phyloP scores from a whole-genome alignment of 2,797 vertebrate species.

The Anguilla anguilla region DNA sequence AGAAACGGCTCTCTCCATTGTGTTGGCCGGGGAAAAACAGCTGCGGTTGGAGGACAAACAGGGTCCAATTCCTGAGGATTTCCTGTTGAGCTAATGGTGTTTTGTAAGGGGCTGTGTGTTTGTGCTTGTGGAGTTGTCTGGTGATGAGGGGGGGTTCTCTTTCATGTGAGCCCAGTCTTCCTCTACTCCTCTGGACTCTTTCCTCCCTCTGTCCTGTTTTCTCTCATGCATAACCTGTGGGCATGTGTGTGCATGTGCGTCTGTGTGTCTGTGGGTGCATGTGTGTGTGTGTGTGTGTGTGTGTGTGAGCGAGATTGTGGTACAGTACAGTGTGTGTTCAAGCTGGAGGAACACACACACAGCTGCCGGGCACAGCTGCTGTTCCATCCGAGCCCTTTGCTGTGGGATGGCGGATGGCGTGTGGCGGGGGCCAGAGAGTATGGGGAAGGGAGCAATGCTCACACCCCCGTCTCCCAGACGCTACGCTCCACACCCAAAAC shows the following conservation, averaged over 20 bases:
- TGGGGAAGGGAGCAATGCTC: not conserved
- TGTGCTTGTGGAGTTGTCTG: not conserved
- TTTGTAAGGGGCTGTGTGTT: not conserved
- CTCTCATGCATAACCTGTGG: not conserved
- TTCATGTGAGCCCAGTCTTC: not conserved
- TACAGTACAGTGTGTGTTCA: not conserved
- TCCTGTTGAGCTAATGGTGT: constrained; percentile 1
- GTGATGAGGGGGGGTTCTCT: not conserved
- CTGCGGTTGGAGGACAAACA: not conserved
- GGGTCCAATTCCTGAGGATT: not conserved
- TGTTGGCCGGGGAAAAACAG: not conserved
- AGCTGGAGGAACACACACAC: constrained; percentile 8
- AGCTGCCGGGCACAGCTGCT: not conserved
- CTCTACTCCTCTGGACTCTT: not conserved
- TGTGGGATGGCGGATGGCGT: no score
- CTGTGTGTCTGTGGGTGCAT: not conserved
- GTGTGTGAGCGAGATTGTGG: not conserved
- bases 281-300: not conserved
- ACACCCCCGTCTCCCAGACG: not conserved
- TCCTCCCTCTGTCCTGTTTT: constrained; percentile 16
- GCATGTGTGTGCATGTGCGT: not conserved
- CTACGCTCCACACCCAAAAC: not conserved
- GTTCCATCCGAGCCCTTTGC: not conserved
- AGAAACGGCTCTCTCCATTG: not conserved
- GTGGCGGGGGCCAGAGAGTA: not conserved